Evolutionary conservation across 2,113 vertebrate genomes (phyloP).

Genomic region (Ochotona princeps): DNA sequence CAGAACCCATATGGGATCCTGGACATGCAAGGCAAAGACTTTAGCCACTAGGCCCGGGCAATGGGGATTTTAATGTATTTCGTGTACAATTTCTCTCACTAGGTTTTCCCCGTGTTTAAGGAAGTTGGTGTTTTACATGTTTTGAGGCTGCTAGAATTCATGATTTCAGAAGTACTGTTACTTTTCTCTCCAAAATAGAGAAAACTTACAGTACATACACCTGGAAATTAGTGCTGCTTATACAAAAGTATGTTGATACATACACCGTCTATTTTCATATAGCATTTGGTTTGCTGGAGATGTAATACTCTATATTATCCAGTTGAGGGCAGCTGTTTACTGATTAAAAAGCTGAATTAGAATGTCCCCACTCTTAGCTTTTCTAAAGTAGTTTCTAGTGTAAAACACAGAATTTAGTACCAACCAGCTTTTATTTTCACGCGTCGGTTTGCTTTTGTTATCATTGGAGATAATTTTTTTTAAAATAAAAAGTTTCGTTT

Average conservation of each 20-base stretch:
- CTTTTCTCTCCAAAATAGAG: background rate
- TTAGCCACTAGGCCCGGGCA: background rate
- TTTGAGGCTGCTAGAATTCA: background rate
- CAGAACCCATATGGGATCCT: no score
- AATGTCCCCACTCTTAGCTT: background rate
- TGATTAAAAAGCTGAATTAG: conserved; percentile 43
- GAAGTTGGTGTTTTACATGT: conserved; percentile 8
- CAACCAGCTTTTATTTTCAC: background rate
- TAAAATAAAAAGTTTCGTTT: conserved; percentile 35
- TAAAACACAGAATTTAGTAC: background rate
- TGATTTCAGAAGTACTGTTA: conserved; percentile 26
- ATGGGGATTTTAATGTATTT: background rate
- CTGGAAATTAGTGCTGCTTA: conserved; percentile 26
- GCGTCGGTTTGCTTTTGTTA: background rate
- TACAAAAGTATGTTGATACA: background rate
- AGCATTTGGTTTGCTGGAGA: conserved; percentile 15
- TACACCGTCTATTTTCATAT: background rate
- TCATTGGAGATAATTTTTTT: background rate
- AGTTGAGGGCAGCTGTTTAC: conserved; percentile 85
- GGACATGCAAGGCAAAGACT: background rate
- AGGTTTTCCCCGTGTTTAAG: conserved; percentile 8
- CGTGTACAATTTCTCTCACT: background rate
- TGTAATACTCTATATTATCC: conserved; percentile 80
- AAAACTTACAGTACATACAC: background rate
- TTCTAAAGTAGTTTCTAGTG: background rate